Base-by-base conservation (phyloP, 2,797 vertebrate genomes). In the Rhabdophis nuchalis region DNA sequence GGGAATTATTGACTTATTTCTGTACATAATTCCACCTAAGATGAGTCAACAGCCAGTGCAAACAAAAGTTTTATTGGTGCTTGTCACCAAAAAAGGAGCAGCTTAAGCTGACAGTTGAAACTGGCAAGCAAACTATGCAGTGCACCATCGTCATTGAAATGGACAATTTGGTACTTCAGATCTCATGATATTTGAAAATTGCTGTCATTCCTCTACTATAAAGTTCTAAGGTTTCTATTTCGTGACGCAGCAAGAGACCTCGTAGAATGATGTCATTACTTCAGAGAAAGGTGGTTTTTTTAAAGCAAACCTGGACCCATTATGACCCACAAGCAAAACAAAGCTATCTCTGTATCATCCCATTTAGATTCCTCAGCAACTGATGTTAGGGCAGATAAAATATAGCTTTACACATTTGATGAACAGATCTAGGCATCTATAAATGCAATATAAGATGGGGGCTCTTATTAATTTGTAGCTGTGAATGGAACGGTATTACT, bases 21-120 rank as follows among this genome's bases (percentile, higher is more conserved):
- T 90, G 96, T 97, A 97, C 96, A 96, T 96, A 97, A 97, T 97
- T 98, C 97, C 96, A 97, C 96, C 97, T 97, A 96, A 96, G 95
- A 97, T 96, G 97, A 97, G 97, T 98, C 97, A 97, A 97, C 93
- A 97, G 91, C 92, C 96, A 97, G 82, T 57, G 96, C 94, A 97
- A 97, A 98, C 93, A 97, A 95, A 93, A 95, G 95, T 94, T 96
- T 95, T 96, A 95, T 95, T 97, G 50, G 92, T 95, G 94, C 96
- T 96, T 96, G 96, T 97, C 96, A 95, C 95, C 94, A 94, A 94
- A 97, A 61, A 94, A 96, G 95, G 93, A 90, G 60, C 56, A 94
- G 94, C 94, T 95, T 94, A 97, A 96, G 92, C 96, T 96, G 94
- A 94, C 96, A 95, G 94, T 60, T 86, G 94, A 92, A 94, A 95